Evolutionary conservation across 2,797 vertebrate species (phyloP).

Genomic region (Staurois parvus): DNA sequence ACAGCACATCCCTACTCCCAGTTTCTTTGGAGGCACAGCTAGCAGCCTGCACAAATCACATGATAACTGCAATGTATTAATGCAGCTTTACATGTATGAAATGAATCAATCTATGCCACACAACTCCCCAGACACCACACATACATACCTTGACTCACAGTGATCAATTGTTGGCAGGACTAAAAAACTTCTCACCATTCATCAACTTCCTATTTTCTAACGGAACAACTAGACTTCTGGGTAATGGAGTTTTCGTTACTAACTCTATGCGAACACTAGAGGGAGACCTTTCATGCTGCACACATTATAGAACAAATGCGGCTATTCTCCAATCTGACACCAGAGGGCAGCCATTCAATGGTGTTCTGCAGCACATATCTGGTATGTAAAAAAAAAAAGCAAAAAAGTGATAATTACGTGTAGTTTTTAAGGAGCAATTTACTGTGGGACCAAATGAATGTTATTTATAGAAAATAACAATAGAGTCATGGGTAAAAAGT

Average conservation of each 20-base stretch:
- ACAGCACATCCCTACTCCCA: background rate
- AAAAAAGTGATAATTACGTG: too few relatives aligned
- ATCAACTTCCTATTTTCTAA: constrained; percentile 18
- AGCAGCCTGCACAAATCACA: background rate
- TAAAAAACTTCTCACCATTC: background rate
- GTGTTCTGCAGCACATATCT: background rate
- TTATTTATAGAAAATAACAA: too few relatives aligned
- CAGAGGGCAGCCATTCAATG: constrained; percentile 11
- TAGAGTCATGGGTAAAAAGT: too few relatives aligned
- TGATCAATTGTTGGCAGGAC: too few relatives aligned
- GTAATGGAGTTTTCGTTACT: background rate
- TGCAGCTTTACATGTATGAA: too few relatives aligned
- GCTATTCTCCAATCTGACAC: background rate
- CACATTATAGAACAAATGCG: background rate
- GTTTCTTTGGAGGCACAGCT: background rate
- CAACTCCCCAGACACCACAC: background rate
- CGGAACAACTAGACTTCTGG: background rate
- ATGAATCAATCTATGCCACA: background rate
- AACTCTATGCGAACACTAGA: background rate
- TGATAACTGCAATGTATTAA: background rate
- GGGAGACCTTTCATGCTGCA: background rate
- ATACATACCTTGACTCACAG: background rate
- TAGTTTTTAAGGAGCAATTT: too few relatives aligned
- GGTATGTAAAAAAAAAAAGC: too few relatives aligned
- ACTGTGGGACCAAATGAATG: too few relatives aligned